These are phyloP conservation scores for Willisornis vidua DNA, from an alignment of 2,113 vertebrate genomes.

Conservation along the genomic window DNA sequence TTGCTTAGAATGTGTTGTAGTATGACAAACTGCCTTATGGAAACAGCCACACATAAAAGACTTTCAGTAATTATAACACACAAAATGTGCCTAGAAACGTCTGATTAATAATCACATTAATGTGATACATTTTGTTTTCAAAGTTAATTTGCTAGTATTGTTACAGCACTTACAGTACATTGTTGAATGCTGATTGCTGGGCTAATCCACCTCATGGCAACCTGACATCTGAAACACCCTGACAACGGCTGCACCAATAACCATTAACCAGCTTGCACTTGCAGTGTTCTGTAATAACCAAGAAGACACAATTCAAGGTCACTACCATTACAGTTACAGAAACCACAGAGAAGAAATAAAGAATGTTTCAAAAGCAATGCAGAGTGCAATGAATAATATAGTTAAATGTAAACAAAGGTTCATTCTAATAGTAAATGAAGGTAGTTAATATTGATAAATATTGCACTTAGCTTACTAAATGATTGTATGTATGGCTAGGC, in stretches of 20 bases:
- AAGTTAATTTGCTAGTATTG: background rate
- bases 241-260: background rate
- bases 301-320: background rate
- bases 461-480: background rate
- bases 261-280: background rate
- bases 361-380: background rate
- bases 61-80: background rate
- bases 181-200: background rate
- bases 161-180: background rate
- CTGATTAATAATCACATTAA: constrained; percentile 31
- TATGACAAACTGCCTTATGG: background rate
- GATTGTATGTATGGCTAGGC: background rate
- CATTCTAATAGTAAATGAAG: background rate
- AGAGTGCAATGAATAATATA: background rate
- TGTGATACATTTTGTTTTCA: background rate
- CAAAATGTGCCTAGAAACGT: background rate
- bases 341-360: background rate
- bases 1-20: background rate
- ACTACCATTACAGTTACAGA: background rate
- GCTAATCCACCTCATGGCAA: background rate
- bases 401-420: background rate
- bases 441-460: background rate
- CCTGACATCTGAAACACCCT: background rate
- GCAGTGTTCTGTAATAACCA: background rate
- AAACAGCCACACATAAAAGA: background rate